These are phyloP conservation scores for Probosciger aterrimus DNA, from an alignment of 2,113 vertebrate species.

Conservation along the genomic window DNA sequence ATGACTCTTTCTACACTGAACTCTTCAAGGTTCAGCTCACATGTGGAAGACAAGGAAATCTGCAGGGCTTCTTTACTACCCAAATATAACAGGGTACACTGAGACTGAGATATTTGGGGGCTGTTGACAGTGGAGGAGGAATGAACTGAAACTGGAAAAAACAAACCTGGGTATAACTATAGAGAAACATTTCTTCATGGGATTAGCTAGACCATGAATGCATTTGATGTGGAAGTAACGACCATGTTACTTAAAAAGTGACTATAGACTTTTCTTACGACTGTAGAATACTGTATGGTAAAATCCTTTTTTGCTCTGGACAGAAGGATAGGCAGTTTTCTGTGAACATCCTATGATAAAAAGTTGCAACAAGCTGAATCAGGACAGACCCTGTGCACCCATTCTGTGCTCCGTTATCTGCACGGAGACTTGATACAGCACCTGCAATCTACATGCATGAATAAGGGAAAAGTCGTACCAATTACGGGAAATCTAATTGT, in stretches of 20 bases:
- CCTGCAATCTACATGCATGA: not conserved
- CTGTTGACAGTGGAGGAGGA: not conserved
- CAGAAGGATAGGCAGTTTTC: not conserved
- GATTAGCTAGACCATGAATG: not conserved
- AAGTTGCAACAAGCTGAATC: not conserved
- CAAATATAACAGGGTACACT: not conserved
- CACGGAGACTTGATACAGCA: not conserved
- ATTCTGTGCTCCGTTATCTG: not conserved
- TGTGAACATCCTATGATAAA: not conserved
- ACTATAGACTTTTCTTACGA: not conserved
- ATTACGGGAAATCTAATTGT: not conserved
- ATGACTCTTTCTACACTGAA: not conserved
- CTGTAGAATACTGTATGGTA: not conserved
- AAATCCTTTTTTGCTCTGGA: not conserved
- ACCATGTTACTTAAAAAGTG: not conserved
- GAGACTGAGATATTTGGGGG: not conserved
- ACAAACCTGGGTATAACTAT: not conserved
- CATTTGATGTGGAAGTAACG: not conserved
- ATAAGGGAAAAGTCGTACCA: not conserved
- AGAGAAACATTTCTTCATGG: not conserved
- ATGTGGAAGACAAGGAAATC: not conserved
- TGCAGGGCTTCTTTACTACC: not conserved
- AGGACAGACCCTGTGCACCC: not conserved
- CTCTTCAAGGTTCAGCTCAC: not conserved
- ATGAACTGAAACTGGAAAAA: not conserved